Evolutionary conservation across 2,888 invertebrate genomes (phyloP), one percentile per base, ranked within the genome.

Genomic region (Andrena hattorfiana): DNA sequence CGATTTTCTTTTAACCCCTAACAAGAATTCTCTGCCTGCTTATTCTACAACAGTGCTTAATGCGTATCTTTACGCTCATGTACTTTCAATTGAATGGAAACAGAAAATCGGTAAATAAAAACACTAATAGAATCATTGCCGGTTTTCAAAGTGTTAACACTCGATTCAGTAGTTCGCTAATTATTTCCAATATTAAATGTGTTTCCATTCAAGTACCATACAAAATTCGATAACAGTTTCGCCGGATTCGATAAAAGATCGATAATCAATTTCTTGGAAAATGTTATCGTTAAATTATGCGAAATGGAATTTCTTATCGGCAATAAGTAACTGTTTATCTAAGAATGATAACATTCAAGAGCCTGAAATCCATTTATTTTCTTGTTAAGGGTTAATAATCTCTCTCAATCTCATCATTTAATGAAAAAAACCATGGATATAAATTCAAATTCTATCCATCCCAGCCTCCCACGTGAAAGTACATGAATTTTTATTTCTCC

Each of bases 401-500:
- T 56, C 51, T 80, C 74, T 70, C 13, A 35, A 70, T 74, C 62
- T 75, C 42, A 8, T 32, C 16, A 10, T 7, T 23, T 42, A 64
- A 68, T 26, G 42, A 67, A 26, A 16, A 13, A 66, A 81, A 51
- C 23, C 20, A 72, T 71, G 81, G 71, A 81, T 69, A 69, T 49
- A 75, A 49, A 63, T 71, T 77, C 28, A 74, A 13, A 71, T 70
- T 48, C 59, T 64, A 73, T 23, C 8, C 6, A 59, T 60, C 42
- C n/a, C 49, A 30, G 26, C 64, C 70, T 62, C 71, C 32, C 48
- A 13, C 42, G 13, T 20, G 8, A 49, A 30, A 60, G 63, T 83
- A 77, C 83, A 75, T 75, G 77, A 77, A 4, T 1, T 67, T 66
- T 74, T 59, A 77, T 54, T 64, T 64, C 48, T 66, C 64, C 71